These are phyloP conservation scores for Gymnobelideus leadbeateri DNA, from an alignment of 2,113 vertebrate species.

Conservation along the genomic window DNA sequence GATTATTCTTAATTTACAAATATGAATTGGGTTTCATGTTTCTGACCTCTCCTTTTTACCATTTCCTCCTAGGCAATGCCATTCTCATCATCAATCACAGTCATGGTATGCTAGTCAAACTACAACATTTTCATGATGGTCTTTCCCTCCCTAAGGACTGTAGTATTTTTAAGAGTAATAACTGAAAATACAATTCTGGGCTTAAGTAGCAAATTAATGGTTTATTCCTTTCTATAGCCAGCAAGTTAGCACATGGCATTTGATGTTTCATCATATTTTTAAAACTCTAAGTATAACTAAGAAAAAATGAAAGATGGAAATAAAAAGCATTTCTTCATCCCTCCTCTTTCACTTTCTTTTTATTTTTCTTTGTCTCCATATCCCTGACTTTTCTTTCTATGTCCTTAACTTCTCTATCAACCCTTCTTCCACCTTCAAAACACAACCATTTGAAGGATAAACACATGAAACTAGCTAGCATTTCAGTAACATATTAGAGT, in stretches of 20 bases:
- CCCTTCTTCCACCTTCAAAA: not conserved
- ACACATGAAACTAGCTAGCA: not conserved
- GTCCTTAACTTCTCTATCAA: not conserved
- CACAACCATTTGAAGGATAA: constrained; percentile 30
- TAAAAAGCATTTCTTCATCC: not conserved
- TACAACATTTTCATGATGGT: not conserved
- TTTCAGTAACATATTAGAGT: constrained; percentile 26
- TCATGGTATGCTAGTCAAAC: constrained; percentile 1
- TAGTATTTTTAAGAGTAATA: not conserved
- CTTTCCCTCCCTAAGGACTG: not conserved
- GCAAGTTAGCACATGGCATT: not conserved
- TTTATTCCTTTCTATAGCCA: not conserved
- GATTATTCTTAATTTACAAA: not conserved
- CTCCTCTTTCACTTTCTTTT: not conserved
- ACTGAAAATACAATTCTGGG: not conserved
- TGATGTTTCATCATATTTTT: constrained; percentile 23
- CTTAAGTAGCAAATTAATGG: not conserved
- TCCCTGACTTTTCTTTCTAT: not conserved
- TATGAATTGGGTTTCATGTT: not conserved
- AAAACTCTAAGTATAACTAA: not conserved
- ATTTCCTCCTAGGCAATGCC: not conserved
- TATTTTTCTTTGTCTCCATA: not conserved
- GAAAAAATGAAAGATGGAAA: not conserved
- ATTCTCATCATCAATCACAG: not conserved
- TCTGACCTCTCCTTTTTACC: not conserved